These are phyloP conservation scores for Typhlomys cinereus DNA, from an alignment of 2,113 vertebrate species.

Conservation along the genomic window DNA sequence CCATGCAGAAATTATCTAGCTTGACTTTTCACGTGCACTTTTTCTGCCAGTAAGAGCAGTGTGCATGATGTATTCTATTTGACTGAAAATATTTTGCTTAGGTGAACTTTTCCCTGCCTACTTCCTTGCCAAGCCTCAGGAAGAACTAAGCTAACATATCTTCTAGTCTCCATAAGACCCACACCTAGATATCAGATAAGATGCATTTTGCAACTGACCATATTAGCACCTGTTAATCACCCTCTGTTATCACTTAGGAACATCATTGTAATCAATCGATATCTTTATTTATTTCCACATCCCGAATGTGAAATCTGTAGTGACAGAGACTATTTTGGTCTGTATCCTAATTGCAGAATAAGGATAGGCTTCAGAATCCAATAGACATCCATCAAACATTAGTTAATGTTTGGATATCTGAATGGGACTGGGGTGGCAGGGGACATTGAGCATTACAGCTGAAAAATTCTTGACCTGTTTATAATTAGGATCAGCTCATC, in stretches of 20 bases:
- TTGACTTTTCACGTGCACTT: background rate
- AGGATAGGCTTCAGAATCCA: background rate
- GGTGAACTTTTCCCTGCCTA: background rate
- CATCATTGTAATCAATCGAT: background rate
- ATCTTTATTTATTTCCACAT: background rate
- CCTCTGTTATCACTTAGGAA: background rate
- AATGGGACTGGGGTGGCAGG: background rate
- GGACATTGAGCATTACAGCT: background rate
- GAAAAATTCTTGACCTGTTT: background rate
- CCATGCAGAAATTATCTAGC: background rate
- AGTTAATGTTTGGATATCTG: conserved; percentile 4
- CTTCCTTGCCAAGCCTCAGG: background rate
- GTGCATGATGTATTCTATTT: background rate
- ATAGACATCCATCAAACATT: background rate
- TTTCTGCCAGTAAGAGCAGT: too few relatives aligned
- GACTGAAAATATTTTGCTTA: background rate
- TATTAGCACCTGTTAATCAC: background rate
- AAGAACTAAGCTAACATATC: background rate
- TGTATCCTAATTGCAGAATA: background rate
- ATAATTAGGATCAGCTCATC: background rate
- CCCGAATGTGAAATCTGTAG: background rate
- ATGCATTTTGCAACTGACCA: background rate
- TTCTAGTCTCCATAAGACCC: background rate
- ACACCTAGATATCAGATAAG: background rate
- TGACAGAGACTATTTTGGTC: conserved; percentile 7